Conservation (phyloP, 2,888 invertebrate genomes). For the Cristatella mucedo region DNA sequence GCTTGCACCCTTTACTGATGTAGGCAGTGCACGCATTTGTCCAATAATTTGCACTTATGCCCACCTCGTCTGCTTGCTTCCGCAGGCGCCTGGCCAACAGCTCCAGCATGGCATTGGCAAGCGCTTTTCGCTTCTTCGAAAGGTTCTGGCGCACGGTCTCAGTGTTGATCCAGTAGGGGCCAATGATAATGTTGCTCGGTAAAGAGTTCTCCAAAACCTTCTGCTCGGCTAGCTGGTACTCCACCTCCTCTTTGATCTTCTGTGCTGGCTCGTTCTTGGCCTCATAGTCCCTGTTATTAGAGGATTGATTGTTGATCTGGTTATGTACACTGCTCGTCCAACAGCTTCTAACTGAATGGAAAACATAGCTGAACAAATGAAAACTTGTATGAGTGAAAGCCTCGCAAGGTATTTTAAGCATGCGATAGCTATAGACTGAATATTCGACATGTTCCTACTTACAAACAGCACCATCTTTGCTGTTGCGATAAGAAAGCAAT, state of each 20-base stretch:
- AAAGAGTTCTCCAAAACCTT: conserved; percentile 51
- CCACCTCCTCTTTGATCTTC: conserved; percentile 56
- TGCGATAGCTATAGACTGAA: no score
- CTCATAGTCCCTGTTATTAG: conserved; percentile 41
- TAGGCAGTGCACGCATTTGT: no score
- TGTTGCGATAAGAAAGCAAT: no score
- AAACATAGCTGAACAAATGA: not conserved
- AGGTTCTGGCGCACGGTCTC: conserved; percentile 51
- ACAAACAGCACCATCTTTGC: no score
- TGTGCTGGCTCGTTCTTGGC: conserved; percentile 49
- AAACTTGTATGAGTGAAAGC: no score
- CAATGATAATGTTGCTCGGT: conserved; percentile 57
- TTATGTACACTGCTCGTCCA: not conserved
- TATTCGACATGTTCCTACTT: no score
- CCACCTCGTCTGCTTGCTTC: conserved; percentile 48
- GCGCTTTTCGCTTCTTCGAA: conserved; percentile 54
- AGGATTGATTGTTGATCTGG: no score
- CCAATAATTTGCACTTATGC: no score
- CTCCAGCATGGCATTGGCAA: conserved; percentile 52
- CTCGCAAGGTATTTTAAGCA: no score
- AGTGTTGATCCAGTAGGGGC: conserved; percentile 57
- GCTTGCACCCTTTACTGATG: no score
- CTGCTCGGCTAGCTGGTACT: conserved; percentile 49
- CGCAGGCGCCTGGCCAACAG: conserved; percentile 57
- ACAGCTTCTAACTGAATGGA: not conserved